Conservation (phyloP, 2,888 invertebrate genomes). For the Drosophila fulvimacula region DNA sequence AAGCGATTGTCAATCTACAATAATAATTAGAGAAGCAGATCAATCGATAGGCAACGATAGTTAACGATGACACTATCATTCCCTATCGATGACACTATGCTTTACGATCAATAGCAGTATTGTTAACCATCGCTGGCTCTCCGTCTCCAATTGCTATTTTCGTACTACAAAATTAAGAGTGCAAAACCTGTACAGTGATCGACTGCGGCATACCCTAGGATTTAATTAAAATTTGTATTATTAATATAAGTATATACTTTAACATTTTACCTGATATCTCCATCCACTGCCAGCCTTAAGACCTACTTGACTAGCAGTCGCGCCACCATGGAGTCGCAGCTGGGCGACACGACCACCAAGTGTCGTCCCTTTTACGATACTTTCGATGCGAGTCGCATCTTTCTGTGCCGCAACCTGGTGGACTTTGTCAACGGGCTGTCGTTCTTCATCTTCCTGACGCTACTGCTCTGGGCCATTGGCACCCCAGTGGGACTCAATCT, state of each 20-base stretch:
- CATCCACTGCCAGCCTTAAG: conserved; percentile 85
- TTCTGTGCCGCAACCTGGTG: conserved; percentile 83
- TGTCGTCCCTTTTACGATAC: conserved; percentile 91
- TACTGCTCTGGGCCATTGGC: conserved; percentile 86
- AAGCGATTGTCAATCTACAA: too few relatives aligned
- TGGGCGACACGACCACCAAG: conserved; percentile 88
- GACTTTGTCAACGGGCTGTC: conserved; percentile 88
- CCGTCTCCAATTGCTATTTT: too few relatives aligned
- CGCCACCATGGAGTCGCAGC: conserved; percentile 88
- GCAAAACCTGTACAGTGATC: too few relatives aligned
- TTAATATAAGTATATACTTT: neutral
- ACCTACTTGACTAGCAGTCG: conserved; percentile 89
- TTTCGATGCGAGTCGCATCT: conserved; percentile 88
- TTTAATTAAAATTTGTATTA: neutral
- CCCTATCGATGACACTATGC: too few relatives aligned
- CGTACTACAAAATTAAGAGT: too few relatives aligned
- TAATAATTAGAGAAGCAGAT: too few relatives aligned
- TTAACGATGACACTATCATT: too few relatives aligned
- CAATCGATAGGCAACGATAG: too few relatives aligned
- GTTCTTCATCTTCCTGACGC: conserved; percentile 88
- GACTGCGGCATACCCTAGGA: neutral
- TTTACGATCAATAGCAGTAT: too few relatives aligned
- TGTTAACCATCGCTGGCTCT: too few relatives aligned
- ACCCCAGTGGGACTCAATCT: conserved; percentile 88
- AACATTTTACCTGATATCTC: neutral